Base-by-base conservation (phyloP, 2,797 vertebrate genomes). In the Coregonus suidteri region DNA sequence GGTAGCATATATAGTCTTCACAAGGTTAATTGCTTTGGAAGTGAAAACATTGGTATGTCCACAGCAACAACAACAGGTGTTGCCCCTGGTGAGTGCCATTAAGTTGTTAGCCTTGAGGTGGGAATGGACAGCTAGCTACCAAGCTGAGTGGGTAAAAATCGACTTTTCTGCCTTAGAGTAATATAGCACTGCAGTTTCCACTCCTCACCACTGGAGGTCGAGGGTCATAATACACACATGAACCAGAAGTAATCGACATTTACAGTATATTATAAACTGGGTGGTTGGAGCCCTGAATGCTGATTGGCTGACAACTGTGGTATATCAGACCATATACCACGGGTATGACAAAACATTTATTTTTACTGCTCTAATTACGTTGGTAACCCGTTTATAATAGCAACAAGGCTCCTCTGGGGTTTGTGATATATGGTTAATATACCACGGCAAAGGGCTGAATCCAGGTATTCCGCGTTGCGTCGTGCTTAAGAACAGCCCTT, bases 1-100 rank as follows among this genome's bases (percentile, higher is more conserved):
- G 59, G 59, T 25, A 73, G 34, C 9, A n/a, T 59, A 7, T 41
- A 16, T 37, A 25, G 25, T 74, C 35, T 34, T 37, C 56, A 62
- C 52, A 73, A 73, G 14, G 52, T 54, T 59, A 73, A 73, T 54
- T 73, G 71, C 30, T 34, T 31, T 73, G 30, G 3, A 25, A 35
- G 51, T 30, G 25, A 74, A 62, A 54, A 37, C 54, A 64, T 20
- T 6, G 18, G 34, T 25, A 15, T 62, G 30, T 62, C 18, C 31
- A 37, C 7, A 54, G 71, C 13, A 54, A 6, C 13, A 76, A 54
- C 11, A 35, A 47, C n/a, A 76, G 52, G 66, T 75, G 18, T 20
- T 34, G 74, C 51, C 65, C 3, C 4, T 68, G 52, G 65, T 15
- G 11, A 53, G 31, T 9, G 13, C 35, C 41, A 65, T 16, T n/a